Evolutionary conservation across 2,113 vertebrate species (phyloP).

Genomic region (Glareola pratincola): DNA sequence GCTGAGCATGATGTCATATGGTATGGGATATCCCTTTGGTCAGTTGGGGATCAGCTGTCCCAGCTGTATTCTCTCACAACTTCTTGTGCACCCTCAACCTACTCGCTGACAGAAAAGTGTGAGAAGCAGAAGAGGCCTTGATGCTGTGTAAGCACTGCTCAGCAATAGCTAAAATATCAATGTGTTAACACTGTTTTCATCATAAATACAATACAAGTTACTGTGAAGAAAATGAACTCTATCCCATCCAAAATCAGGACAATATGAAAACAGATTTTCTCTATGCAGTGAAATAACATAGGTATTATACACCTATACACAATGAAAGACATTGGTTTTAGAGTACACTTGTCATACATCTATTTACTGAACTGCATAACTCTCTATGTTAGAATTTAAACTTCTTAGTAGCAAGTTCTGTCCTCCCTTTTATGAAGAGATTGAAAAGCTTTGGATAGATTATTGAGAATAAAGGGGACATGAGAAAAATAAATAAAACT

Average conservation of each 20-base stretch:
- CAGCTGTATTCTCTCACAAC: too few species aligned
- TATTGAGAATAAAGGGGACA: not conserved
- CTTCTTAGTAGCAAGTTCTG: not conserved
- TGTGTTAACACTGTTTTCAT: too few species aligned
- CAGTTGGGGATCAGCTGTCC: not conserved
- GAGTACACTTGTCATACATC: not conserved
- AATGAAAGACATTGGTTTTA: not conserved
- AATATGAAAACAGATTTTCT: not conserved
- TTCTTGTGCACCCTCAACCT: too few species aligned
- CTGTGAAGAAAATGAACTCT: not conserved
- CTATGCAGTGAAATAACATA: not conserved
- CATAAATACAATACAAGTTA: too few species aligned
- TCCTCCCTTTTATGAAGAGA: not conserved
- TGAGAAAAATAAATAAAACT: not conserved
- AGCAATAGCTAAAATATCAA: too few species aligned
- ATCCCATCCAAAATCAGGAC: not conserved
- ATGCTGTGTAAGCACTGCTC: too few species aligned
- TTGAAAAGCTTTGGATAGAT: not conserved
- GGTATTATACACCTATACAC: not conserved
- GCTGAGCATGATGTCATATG: too few species aligned
- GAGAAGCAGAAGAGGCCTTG: too few species aligned
- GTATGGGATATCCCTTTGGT: not conserved
- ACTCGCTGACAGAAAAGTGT: too few species aligned
- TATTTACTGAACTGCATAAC: not conserved
- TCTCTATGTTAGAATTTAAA: too few species aligned